Evolutionary conservation across 2,888 invertebrate species (phyloP), one percentile per base, ranked within the genome.

Genomic region (Netelia fuscicornis): DNA sequence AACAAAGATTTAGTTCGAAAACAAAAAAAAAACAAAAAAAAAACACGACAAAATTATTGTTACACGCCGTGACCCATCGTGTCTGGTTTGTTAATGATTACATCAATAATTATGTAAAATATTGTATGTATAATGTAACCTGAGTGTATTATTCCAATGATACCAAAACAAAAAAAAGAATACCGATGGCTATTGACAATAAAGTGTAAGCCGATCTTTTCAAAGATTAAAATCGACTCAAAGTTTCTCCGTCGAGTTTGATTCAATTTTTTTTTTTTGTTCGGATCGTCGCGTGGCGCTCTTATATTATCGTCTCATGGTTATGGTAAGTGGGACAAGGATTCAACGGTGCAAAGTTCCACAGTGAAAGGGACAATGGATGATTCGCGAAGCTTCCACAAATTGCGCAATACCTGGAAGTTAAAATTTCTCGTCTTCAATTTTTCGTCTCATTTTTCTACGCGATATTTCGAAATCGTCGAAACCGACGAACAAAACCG

Each of bases 111-210:
- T 91, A 92, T 93, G 93, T 93, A 93, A 94, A 92, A 93, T 92
- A 93, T 94, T 80, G 92, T 93, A 93, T 93, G 92, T 93, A 92
- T 88, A 93, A 90, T 92, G 91, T 93, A 93, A 92, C 91, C 91
- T 93, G 91, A 91, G 89, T 93, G 92, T 93, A 92, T 92, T 91
- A 91, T 92, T 91, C 91, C 13, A 92, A 92, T 91, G 90, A 88
- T 89, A 88, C 89, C 89, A 88, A 88, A 76, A 77, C 78, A 79
- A 78, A 20, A 60, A 78, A 42, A 84, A 75, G 75, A 91, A 89
- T 89, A 91, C 88, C 89, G 91, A 91, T 90, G 90, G 91, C 89
- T 91, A 92, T 91, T 92, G 92, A 93, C 90, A 93, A 93, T 93
- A 92, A 93, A 92, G 91, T 90, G 89, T 90, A 91, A 91, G 91